Conservation (phyloP, 1,140 invertebrate genomes). For the Cardiocondyla obscurior region DNA sequence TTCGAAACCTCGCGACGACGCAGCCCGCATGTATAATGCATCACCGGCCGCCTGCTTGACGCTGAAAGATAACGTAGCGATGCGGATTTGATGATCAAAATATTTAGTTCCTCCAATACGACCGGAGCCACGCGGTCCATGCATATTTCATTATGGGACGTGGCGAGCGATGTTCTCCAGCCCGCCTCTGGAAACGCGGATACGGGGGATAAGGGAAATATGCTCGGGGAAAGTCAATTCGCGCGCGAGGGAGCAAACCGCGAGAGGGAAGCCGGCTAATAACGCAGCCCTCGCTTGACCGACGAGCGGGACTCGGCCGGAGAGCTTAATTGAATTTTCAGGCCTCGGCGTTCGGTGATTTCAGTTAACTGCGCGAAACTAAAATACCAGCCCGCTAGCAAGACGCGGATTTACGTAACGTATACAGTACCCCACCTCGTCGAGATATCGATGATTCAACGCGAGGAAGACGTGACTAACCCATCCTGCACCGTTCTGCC, state of each 20-base stretch:
- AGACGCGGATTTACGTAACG: slow-evolving; percentile 31
- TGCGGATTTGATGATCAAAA: background rate
- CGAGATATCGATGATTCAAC: slow-evolving; percentile 41
- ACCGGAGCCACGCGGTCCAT: background rate
- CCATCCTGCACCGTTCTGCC: background rate
- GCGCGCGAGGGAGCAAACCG: background rate
- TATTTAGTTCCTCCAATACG: background rate
- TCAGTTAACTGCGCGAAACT: slow-evolving; percentile 35
- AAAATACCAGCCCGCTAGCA: slow-evolving; percentile 26
- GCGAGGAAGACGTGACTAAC: slow-evolving; percentile 40
- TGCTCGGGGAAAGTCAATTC: slow-evolving; percentile 15
- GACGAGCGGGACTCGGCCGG: background rate
- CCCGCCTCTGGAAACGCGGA: background rate
- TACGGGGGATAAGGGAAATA: background rate
- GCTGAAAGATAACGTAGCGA: background rate
- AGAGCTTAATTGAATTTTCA: slow-evolving; percentile 49
- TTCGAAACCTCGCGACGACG: background rate
- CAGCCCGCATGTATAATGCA: background rate
- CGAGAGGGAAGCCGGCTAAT: slow-evolving; percentile 23
- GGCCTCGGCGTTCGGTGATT: slow-evolving; percentile 37
- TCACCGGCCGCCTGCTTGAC: background rate
- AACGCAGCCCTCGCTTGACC: slow-evolving; percentile 1
- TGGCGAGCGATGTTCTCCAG: background rate
- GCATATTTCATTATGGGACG: background rate
- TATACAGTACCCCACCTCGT: background rate